Evolutionary conservation across 2,888 invertebrate species (phyloP).

Genomic region (Loripinus fragilis): DNA sequence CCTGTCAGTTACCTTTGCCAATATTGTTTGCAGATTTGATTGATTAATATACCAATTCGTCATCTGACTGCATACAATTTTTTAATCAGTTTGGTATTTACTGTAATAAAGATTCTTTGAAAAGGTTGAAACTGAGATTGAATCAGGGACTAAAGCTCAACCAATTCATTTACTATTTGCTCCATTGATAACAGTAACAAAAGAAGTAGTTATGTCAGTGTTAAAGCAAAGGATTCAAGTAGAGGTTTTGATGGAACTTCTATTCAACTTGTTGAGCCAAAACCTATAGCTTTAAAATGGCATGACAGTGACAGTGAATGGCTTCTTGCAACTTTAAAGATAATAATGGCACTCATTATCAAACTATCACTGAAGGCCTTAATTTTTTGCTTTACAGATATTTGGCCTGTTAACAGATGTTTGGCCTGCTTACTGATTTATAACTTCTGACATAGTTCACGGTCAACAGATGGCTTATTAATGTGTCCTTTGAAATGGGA

Average conservation of each 20-base stretch:
- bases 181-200: background rate
- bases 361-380: background rate
- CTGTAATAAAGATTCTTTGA: slow-evolving; percentile 6
- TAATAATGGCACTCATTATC: background rate
- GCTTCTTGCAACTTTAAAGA: background rate
- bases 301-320: background rate
- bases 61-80: background rate
- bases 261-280: slow-evolving; percentile 15
- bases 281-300: background rate
- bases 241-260: slow-evolving; percentile 30
- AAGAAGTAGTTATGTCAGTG: background rate
- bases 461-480: background rate
- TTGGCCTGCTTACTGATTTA: background rate
- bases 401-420: too few relatives aligned
- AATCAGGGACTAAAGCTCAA: background rate
- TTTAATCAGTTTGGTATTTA: slow-evolving; percentile 14
- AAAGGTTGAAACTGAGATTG: background rate
- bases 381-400: background rate
- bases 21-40: slow-evolving; percentile 11
- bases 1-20: background rate
- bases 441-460: background rate
- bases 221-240: slow-evolving; percentile 4
- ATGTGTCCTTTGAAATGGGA: background rate
- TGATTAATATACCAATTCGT: slow-evolving; percentile 15
- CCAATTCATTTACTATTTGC: background rate